Percentiles rank a stretch among this genome's conserved stretches.
Conservation (phyloP, 2,113 vertebrate genomes). For the Oryzias melastigma region DNA sequence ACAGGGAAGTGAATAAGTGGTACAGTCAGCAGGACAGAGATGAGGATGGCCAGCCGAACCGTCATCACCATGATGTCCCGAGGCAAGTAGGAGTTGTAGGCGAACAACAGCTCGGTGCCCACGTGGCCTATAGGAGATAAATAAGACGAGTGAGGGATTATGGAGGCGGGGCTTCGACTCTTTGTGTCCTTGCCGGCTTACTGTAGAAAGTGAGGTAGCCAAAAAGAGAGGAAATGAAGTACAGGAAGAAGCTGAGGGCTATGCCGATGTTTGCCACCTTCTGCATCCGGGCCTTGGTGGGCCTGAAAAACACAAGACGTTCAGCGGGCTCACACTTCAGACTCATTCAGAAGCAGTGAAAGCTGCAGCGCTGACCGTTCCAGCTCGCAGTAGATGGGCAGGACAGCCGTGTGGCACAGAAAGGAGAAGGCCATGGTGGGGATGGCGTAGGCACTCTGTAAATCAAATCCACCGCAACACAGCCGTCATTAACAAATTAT, state of each 20-base stretch:
- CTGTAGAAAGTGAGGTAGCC: constrained; percentile 97
- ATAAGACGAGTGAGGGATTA: background rate
- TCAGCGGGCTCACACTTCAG: background rate
- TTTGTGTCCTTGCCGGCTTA: constrained; percentile 64
- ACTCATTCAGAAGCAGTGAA: background rate
- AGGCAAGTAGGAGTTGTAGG: constrained; percentile 83
- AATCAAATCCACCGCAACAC: constrained; percentile 41
- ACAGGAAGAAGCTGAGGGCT: constrained; percentile 86
- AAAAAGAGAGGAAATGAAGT: constrained; percentile 89
- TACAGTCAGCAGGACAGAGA: constrained; percentile 88
- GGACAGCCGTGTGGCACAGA: constrained; percentile 93
- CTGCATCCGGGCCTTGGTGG: constrained; percentile 91
- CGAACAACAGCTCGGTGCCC: constrained; percentile 84
- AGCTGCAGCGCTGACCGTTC: constrained; percentile 63
- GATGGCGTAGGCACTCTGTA: constrained; percentile 90
- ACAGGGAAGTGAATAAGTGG: constrained; percentile 97
- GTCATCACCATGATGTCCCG: constrained; percentile 83
- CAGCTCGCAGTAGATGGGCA: constrained; percentile 96
- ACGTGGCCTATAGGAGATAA: constrained; percentile 79
- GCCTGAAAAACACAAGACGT: constrained; percentile 72
- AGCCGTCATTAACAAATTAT: background rate
- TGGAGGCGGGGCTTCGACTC: background rate
- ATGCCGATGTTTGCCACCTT: constrained; percentile 85
- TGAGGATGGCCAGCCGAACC: constrained; percentile 86
- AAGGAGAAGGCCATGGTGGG: constrained; percentile 99